phyloP scores from a whole-genome alignment of 53 echinoderm and acorn worm species.

The Henricia sp. region DNA sequence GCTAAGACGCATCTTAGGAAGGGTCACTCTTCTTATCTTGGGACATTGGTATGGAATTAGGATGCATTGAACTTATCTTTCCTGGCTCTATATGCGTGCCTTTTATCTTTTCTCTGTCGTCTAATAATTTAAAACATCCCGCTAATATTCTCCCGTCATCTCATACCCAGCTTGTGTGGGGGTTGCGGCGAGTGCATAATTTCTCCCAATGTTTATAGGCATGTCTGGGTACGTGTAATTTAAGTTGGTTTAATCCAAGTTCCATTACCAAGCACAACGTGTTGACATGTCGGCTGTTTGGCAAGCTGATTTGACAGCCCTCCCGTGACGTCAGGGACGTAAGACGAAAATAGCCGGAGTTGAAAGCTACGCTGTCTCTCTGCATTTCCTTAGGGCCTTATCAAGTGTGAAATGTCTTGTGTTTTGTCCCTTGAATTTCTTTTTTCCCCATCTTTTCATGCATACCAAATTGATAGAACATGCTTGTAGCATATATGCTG shows the following conservation, averaged over 20 bases:
- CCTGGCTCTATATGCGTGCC: no score
- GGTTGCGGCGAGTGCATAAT: neutral
- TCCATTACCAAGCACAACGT: conserved; percentile 46
- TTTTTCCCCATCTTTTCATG: neutral
- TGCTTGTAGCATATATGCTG: no score
- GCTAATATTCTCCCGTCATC: neutral
- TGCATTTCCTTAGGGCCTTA: conserved; percentile 56
- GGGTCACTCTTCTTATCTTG: no score
- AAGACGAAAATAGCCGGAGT: conserved; percentile 48
- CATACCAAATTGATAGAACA: conserved; percentile 46
- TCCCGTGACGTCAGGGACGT: conserved; percentile 46
- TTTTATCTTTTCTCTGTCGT: no score
- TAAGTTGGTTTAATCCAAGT: conserved; percentile 49
- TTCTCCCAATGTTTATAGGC: conserved; percentile 30
- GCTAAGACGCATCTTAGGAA: no score
- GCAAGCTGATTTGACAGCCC: conserved; percentile 33
- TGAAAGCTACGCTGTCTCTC: conserved; percentile 41
- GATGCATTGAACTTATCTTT: no score
- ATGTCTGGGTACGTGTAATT: conserved; percentile 31
- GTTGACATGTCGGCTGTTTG: conserved; percentile 37
- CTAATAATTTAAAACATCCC: neutral
- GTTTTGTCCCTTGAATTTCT: conserved; percentile 2
- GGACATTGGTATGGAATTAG: no score
- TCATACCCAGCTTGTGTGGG: neutral
- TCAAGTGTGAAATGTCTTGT: conserved; percentile 47